Base-by-base conservation (phyloP, 2,113 vertebrate genomes). In the Stictonetta naevosa region DNA sequence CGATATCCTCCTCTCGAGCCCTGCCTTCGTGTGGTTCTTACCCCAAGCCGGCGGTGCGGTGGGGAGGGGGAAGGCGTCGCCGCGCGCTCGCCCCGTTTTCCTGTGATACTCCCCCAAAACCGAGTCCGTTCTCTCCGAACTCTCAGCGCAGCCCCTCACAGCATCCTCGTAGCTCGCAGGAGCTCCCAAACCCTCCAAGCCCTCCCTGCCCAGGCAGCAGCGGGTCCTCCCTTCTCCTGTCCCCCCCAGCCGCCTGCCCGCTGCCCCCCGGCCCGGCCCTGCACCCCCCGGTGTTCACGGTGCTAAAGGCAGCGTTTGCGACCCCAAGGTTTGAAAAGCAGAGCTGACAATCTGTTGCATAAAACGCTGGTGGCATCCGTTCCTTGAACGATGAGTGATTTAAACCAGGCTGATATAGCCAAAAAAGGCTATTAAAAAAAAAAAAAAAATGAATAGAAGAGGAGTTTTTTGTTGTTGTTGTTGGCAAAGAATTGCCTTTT, bases 401-500 rank as follows among this genome's bases (percentile, higher is more conserved):
- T 93, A 93, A 97, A 97, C 85, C 94, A 96, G 95, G 93, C 93
- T 58, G 94, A 95, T 96, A 96, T 82, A 28, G 0, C 94, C 96
- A 95, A 95, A 95, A 95, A 96, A 96, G 88, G 94, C 73, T 59
- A 73, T 83, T 96, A 23, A 6, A 72, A 58, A 91, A 92, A 91
- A 92, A 62, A 53, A 38, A 66, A 72, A 66, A 9, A 72, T 48
- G 90, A 95, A 83, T 88, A 94, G 90, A 86, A 93, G 92, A 92
- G 71, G 88, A 38, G 53, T 1, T 1, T 76, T 86, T 94, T 83
- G 34, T 78, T 95, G 96, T 94, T 94, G 95, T 90, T 97, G 92
- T 95, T 96, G 97, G 96, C 96, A 96, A 83, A 80, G 95, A 95
- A 86, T 95, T 94, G 95, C 95, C 94, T 91, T 95, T 95, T 95